Base-by-base conservation (phyloP, 1,140 invertebrate genomes). In the Dendroctonus valens region DNA sequence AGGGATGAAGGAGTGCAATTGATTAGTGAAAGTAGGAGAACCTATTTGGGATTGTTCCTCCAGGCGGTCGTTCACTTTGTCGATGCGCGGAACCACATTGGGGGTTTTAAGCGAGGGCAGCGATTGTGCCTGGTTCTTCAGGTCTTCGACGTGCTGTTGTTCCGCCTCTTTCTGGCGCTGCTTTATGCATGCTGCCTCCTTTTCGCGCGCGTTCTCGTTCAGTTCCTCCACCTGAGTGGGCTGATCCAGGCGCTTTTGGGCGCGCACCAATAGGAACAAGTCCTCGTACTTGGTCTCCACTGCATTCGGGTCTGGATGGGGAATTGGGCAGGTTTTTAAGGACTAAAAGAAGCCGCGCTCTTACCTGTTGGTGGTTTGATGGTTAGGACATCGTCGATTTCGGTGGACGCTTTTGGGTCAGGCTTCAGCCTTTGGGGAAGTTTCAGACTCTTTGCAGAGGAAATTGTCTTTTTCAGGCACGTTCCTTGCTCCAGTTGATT, bases 21-120 rank as follows among this genome's bases (percentile, higher is more conserved):
- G 12, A 12, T 46, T 46, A 3, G 44, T 3, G 44, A 9, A 12
- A 46, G 44, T 52, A 40, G 11, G 26, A 26, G n/a, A 11, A 52
- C 51, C 51, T 11, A 42, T 54, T 42, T 59, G 12, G 37, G 15
- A 11, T 41, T 62, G 51, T 50, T 67, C 57, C 39, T 62, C 41
- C 8, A 46, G 42, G 11, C 38, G 44, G 26, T 62, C 62, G 6
- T 44, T 12, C 3, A 37, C 57, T 59, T 64, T 54, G n/a, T 58
- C 49, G 12, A 42, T 38, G 8, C 42, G 8, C 8, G 57, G 57
- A 3, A 42, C 7, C 7, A 44, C 26, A 44, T 59, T 15, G 9
- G 11, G 11, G 11, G 26, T 15, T 51, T 51, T 51, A 11, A n/a
- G 11, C 1, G 50, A 51, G 11, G 50, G 50, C 50, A 51, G 26